Evolutionary conservation across 2,888 invertebrate genomes (phyloP), one percentile per base, ranked within the genome.

Genomic region (Plagodis dolabraria): DNA sequence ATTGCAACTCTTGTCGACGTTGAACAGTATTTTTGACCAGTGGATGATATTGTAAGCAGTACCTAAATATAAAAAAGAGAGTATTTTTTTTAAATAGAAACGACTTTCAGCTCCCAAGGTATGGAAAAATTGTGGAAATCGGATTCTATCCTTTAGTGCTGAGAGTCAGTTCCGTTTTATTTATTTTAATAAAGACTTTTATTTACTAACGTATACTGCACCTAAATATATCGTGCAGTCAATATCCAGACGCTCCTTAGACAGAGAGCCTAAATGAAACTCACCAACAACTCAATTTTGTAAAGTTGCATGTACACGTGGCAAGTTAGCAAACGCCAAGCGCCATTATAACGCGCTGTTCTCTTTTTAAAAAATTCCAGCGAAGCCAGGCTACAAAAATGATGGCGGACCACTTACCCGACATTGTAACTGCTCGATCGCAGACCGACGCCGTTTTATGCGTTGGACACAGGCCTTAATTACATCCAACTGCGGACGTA

Each of bases 391-490:
- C 58, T 57, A 47, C 60, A 63, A 64, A 64, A 68, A 66, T 66
- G 59, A 66, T 54, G 59, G 59, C 63, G 51, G 51, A 56, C 54
- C 60, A 64, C 63, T 68, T 66, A 64, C 58, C 57, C 55, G 44
- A 53, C 59, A 63, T 64, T 68, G 65, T 60, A 60, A 60, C 59
- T 59, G 65, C 53, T 57, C 64, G 64, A 68, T 68, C 59, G 54
- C 54, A 51, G 54, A 58, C 58, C 54, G 58, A 53, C 52, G 53
- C 61, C 60, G 67, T 59, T 65, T 64, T 65, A 57, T 57, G 68
- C 65, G 71, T 73, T 68, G 72, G 70, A 77, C 77, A 75, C 68
- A 65, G 71, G 68, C 75, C 79, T 80, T 82, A 83, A 83, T 83
- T 83, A 80, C 77, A 68, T 62, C 65, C 65, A 69, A 71, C 33